Percentiles rank a stretch among this genome's conserved stretches.
Conservation (phyloP, 2,113 vertebrate species). For the Eulemur macaco region DNA sequence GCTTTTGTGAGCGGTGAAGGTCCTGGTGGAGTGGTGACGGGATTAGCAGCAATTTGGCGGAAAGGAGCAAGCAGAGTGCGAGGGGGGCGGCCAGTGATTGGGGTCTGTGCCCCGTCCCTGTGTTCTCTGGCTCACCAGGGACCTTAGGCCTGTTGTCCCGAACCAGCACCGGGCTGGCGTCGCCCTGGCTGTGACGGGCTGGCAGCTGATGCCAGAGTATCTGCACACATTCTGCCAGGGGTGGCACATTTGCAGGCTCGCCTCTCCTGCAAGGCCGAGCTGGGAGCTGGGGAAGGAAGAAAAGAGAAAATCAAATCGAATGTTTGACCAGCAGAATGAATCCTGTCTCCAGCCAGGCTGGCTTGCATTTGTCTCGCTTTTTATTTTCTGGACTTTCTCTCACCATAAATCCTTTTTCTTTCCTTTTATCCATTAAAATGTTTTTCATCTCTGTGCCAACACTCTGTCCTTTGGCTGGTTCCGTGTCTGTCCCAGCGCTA, state of each 20-base stretch:
- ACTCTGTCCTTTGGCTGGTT: constrained; percentile 23
- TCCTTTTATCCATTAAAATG: constrained; percentile 15
- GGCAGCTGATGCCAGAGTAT: neutral
- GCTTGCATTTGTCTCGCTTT: constrained; percentile 45
- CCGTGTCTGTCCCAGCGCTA: neutral
- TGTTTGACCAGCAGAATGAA: constrained; percentile 43
- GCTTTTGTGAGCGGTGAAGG: constrained; percentile 23
- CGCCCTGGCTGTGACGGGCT: neutral
- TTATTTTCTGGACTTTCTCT: constrained; percentile 64
- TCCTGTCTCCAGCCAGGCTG: constrained; percentile 42
- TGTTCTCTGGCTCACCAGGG: neutral
- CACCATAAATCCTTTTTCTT: constrained; percentile 60
- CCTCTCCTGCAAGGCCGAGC: neutral
- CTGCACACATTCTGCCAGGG: neutral
- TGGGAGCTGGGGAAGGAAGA: constrained; percentile 7
- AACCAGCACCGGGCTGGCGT: neutral
- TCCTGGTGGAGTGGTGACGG: constrained; percentile 2
- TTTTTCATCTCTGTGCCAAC: constrained; percentile 42
- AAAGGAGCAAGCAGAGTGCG: neutral
- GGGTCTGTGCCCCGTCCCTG: fast-evolving
- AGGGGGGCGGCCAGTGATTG: neutral
- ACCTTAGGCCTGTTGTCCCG: neutral
- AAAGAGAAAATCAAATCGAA: constrained; percentile 30
- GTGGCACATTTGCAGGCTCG: neutral
- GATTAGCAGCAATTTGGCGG: neutral